Percentiles rank a stretch among this genome's conserved stretches.
Evolutionary conservation across 2,888 invertebrate genomes (phyloP).

Genomic region (Cataglyphis albicans): DNA sequence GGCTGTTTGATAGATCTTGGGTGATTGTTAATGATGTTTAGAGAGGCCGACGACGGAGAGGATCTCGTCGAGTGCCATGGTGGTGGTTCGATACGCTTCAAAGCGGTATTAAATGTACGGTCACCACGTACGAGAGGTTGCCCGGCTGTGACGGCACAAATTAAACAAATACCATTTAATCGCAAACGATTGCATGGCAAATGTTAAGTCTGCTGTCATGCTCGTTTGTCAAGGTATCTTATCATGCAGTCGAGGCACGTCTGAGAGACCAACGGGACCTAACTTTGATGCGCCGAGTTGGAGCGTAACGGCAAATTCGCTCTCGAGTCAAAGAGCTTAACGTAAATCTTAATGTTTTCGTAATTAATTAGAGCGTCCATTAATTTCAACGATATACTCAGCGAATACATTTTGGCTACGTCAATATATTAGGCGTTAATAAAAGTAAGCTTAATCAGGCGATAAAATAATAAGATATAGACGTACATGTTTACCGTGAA

Average conservation of each 20-base stretch:
- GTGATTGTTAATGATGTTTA: conserved; percentile 85
- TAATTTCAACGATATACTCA: conserved; percentile 46
- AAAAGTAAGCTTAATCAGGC: not conserved
- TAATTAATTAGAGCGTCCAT: conserved; percentile 67
- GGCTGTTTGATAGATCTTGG: conserved; percentile 84
- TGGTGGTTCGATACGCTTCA: conserved; percentile 71
- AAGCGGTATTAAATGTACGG: conserved; percentile 80
- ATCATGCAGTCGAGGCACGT: conserved; percentile 63
- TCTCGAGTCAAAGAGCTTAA: conserved; percentile 54
- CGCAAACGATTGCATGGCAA: conserved; percentile 70
- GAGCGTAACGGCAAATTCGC: conserved; percentile 57
- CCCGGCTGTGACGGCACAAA: conserved; percentile 63
- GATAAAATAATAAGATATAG: not conserved
- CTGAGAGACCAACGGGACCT: conserved; percentile 55
- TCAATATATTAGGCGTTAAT: not conserved
- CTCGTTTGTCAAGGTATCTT: conserved; percentile 60
- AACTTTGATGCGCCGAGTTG: conserved; percentile 67
- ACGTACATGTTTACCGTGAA: not conserved
- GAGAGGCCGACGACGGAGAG: conserved; percentile 74
- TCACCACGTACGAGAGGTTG: conserved; percentile 57
- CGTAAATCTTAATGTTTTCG: conserved; percentile 43
- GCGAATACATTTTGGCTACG: not conserved
- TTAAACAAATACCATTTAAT: conserved; percentile 79
- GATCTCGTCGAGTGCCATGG: conserved; percentile 54
- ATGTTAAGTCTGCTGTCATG: conserved; percentile 68